Evolutionary conservation across 2,888 invertebrate genomes (phyloP), one percentile per base, ranked within the genome.

Genomic region (Hirtodrosophila cameraria): DNA sequence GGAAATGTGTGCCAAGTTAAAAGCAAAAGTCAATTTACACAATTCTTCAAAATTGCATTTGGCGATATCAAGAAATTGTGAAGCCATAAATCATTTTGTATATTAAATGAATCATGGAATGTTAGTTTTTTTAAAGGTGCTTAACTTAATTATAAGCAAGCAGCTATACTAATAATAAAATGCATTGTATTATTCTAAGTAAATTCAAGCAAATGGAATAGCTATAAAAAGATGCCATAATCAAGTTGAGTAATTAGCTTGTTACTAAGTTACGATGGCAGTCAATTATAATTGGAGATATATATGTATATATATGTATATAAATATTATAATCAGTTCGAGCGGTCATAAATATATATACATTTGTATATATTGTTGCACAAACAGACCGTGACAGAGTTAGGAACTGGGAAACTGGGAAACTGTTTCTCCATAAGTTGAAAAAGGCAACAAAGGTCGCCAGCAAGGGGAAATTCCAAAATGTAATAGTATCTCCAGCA

Each of bases 1-100:
- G 33, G 15, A 72, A 73, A 70, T 69, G 54, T 77, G 36, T 61
- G 79, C 57, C 63, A 52, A 52, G 48, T 61, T 72, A 73, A 72
- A 73, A 72, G 68, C 46, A 38, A 59, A 53, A 64, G 52, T 65
- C 53, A 79, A 83, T 78, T 77, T 81, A 65, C 70, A 55, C 77
- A 83, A 64, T 53, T 49, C 83, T 54, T 64, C 36, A 23, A 64
- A 66, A 60, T 57, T 54, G 36, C 23, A 7, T 60, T 31, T 30
- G 57, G 16, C 9, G n/a, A 28, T 30, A 28, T 25, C 33, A 33
- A 45, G 30, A 45, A 64, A 35, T 49, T 38, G 41, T 39, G 50
- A 64, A 64, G 71, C 58, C 59, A 57, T 68, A 62, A 55, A 48
- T 53, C n/a, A n/a, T n/a, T n/a, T 13, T 45, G 64, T 13, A 33